Conservation (phyloP, 2,888 invertebrate species). For the Thera obeliscata region DNA sequence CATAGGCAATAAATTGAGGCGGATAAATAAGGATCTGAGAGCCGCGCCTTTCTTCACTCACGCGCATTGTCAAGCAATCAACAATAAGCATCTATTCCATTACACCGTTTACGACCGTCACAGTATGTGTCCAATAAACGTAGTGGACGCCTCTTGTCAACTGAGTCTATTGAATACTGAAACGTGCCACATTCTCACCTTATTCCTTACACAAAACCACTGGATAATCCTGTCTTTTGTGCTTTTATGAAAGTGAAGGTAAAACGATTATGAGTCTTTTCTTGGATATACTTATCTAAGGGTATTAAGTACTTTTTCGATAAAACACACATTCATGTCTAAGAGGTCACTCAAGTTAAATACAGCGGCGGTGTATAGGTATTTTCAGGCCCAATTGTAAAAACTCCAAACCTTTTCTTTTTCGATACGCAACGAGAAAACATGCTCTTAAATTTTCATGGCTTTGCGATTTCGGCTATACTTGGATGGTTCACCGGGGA, state of each 20-base stretch:
- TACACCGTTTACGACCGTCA: constrained; percentile 73
- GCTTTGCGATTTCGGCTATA: constrained; percentile 39
- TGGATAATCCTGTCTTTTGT: constrained; percentile 8
- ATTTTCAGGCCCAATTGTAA: constrained; percentile 36
- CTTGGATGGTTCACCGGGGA: constrained; percentile 41
- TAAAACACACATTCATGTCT: constrained; percentile 36
- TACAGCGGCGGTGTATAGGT: constrained; percentile 4
- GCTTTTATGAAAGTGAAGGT: constrained; percentile 10
- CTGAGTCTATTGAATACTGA: constrained; percentile 18
- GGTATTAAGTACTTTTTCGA: constrained; percentile 23
- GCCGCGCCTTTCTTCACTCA: constrained; percentile 52
- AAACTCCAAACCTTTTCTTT: constrained; percentile 38
- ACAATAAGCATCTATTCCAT: constrained; percentile 66
- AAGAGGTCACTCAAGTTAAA: constrained; percentile 37
- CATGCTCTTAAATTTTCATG: constrained; percentile 42
- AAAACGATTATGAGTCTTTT: constrained; percentile 32
- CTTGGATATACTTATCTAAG: not conserved
- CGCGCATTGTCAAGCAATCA: constrained; percentile 78
- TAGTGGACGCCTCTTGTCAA: constrained; percentile 31
- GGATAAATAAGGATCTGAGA: constrained; percentile 32
- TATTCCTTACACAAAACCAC: constrained; percentile 8
- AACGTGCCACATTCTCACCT: constrained; percentile 10
- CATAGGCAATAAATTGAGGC: constrained; percentile 18
- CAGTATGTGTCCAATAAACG: constrained; percentile 65
- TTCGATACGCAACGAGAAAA: constrained; percentile 29